Conservation (phyloP, 2,113 vertebrate genomes). For the Istiophorus platypterus region DNA sequence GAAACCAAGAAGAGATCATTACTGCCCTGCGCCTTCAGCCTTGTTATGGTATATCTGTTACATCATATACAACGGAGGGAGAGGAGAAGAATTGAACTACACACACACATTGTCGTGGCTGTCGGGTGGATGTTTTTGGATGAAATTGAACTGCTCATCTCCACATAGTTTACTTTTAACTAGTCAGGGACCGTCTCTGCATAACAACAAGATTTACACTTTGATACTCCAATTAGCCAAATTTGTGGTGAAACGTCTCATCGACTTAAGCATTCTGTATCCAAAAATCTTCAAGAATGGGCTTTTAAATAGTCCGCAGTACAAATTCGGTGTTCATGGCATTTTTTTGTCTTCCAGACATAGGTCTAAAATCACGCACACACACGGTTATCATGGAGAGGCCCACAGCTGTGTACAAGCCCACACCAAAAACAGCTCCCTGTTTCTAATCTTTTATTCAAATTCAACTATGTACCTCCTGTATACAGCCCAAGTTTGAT, state of each 20-base stretch:
- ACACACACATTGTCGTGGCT: not conserved
- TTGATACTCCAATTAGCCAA: not conserved
- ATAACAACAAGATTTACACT: not conserved
- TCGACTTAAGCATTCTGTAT: not conserved
- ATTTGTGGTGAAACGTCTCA: not conserved
- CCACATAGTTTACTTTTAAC: not conserved
- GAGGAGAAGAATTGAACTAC: not conserved
- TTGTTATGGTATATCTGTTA: slow-evolving; percentile 26
- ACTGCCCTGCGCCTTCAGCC: slow-evolving; percentile 40
- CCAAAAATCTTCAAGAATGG: not conserved
- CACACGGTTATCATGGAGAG: not conserved
- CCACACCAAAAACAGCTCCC: not conserved
- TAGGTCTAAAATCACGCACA: too few species aligned
- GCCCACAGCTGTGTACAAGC: not conserved
- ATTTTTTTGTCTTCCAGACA: not conserved
- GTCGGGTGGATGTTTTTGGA: not conserved
- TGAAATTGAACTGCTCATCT: not conserved
- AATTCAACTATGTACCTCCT: not conserved
- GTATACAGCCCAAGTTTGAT: not conserved
- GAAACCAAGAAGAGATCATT: slow-evolving; percentile 51
- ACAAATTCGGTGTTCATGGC: too few species aligned
- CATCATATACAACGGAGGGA: slow-evolving; percentile 14
- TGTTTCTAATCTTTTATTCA: not conserved
- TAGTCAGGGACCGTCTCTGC: not conserved
- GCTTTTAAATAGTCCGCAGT: too few species aligned